phyloP scores from a whole-genome alignment of 2,797 vertebrate genomes.

The Sebastes kiyomatsui region DNA sequence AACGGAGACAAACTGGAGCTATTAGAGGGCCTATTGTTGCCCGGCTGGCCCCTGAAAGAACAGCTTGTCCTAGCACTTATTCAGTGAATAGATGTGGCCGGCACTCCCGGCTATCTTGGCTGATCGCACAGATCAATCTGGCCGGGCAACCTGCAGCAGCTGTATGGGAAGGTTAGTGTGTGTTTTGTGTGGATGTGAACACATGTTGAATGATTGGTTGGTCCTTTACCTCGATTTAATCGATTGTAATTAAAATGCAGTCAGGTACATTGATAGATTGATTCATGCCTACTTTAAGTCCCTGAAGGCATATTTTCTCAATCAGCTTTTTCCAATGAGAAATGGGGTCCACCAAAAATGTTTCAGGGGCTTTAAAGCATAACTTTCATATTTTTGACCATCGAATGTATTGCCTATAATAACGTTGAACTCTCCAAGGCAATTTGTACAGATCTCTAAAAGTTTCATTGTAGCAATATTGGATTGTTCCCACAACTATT shows the following conservation, averaged over 20 bases:
- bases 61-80: constrained; percentile 78
- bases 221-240: not conserved
- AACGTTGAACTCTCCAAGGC: not conserved
- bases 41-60: constrained; percentile 72
- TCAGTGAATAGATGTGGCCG: constrained; percentile 74
- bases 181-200: not conserved
- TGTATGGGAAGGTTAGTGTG: not conserved
- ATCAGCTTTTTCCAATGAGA: not conserved
- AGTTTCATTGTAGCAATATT: not conserved
- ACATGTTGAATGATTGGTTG: not conserved
- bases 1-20: constrained; percentile 82
- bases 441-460: too few relatives aligned
- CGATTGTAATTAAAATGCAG: not conserved
- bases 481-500: not conserved
- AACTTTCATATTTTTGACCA: not conserved
- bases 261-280: too few relatives aligned
- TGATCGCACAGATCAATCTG: constrained; percentile 77
- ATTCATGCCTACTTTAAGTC: not conserved
- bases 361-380: not conserved
- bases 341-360: not conserved
- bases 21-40: constrained; percentile 79
- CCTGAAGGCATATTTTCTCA: not conserved
- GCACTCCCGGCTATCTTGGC: constrained; percentile 63
- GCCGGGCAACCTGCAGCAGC: constrained; percentile 21
- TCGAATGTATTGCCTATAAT: not conserved